Evolutionary conservation across 2,113 vertebrate genomes (phyloP).

Genomic region (Cromileptes altivelis): DNA sequence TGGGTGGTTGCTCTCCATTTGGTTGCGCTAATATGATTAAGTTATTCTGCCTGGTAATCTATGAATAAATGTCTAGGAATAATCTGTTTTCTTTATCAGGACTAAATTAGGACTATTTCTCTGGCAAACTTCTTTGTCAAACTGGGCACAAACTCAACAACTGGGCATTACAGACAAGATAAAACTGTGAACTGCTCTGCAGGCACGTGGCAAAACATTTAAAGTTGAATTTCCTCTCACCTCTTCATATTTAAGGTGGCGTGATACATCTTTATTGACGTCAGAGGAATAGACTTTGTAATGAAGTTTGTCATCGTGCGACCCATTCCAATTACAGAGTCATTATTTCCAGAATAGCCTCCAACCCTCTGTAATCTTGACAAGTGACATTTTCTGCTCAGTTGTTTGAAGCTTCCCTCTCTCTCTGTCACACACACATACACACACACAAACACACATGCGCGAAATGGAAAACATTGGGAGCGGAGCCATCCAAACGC

Average conservation of each 20-base stretch:
- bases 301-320: slow-evolving; percentile 40
- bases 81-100: slow-evolving; percentile 17
- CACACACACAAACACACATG: slow-evolving; percentile 4
- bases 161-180: not conserved
- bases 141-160: not conserved
- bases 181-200: not conserved
- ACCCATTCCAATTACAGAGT: slow-evolving; percentile 34
- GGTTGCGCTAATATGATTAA: slow-evolving; percentile 23
- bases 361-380: slow-evolving; percentile 30
- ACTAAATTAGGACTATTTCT: not conserved
- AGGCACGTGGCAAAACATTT: not conserved
- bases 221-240: not conserved
- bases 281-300: slow-evolving; percentile 24
- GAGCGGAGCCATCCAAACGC: slow-evolving; percentile 11
- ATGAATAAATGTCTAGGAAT: slow-evolving; percentile 12
- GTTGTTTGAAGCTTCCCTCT: slow-evolving; percentile 16
- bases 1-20: not conserved
- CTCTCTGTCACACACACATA: not conserved
- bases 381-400: slow-evolving; percentile 43
- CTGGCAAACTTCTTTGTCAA: not conserved
- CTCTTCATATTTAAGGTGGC: not conserved
- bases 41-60: slow-evolving; percentile 35
- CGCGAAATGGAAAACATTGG: slow-evolving; percentile 19
- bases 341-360: slow-evolving; percentile 44
- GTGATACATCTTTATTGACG: slow-evolving; percentile 2